A percentile compares a stretch with the other conserved stretches of the same genome.
Evolutionary conservation across 2,888 invertebrate genomes (phyloP).

Genomic region (Drosophila cracens): DNA sequence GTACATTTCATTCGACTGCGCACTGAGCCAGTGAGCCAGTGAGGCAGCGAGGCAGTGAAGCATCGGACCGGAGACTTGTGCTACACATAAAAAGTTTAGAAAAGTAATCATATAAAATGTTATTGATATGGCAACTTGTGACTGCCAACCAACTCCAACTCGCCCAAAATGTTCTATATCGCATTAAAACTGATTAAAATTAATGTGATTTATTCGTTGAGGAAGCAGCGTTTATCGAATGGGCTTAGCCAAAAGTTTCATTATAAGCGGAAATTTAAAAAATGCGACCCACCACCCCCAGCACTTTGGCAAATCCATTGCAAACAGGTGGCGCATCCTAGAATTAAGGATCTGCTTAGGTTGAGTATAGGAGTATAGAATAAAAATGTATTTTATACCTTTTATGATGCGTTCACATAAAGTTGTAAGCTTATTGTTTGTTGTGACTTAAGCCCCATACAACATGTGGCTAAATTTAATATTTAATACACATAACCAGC

Average conservation of each 20-base stretch:
- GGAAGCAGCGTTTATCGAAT: background rate
- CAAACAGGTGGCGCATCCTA: background rate
- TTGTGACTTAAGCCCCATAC: background rate
- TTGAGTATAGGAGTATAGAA: background rate
- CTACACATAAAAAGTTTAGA: conserved; percentile 73
- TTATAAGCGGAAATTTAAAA: background rate
- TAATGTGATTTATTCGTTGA: conserved; percentile 26
- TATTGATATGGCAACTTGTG: conserved; percentile 70
- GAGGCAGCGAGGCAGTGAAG: conserved; percentile 10
- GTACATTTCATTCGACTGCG: conserved; percentile 68
- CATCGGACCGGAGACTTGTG: conserved; percentile 39
- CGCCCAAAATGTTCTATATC: background rate
- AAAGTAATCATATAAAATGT: conserved; percentile 80
- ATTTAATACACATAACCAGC: conserved; percentile 16
- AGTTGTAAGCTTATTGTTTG: background rate
- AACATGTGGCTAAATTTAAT: conserved; percentile 3
- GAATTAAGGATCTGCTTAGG: background rate
- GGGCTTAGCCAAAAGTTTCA: background rate
- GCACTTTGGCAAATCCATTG: background rate
- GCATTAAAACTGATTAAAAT: conserved; percentile 70
- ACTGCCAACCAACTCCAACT: conserved; percentile 14
- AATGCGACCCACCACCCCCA: background rate
- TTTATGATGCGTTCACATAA: too few species aligned
- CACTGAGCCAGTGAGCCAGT: conserved; percentile 8
- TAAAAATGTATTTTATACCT: background rate